A percentile compares a stretch with the other conserved stretches of the same genome.
phyloP scores from a whole-genome alignment of 1,140 invertebrate species.

The Heliconius melpomene region DNA sequence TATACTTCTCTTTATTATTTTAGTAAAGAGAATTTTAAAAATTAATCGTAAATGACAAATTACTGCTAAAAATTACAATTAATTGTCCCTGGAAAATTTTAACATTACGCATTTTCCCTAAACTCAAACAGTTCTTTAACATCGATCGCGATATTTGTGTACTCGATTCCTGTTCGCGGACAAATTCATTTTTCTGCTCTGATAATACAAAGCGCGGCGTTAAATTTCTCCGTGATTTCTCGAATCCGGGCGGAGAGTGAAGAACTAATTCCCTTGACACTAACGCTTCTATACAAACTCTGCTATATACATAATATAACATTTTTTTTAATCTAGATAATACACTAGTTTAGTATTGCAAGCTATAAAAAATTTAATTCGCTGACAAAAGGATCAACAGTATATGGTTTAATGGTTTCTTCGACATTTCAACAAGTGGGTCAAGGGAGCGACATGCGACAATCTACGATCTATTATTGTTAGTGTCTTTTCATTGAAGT shows the following conservation, averaged over 20 bases:
- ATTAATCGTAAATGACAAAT: too few species aligned
- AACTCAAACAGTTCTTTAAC: too few species aligned
- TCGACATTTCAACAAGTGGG: constrained; percentile 26
- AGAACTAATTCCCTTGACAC: neutral
- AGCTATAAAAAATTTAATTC: neutral
- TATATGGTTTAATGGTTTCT: constrained; percentile 24
- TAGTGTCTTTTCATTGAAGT: neutral
- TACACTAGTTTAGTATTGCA: neutral
- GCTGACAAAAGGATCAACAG: constrained; percentile 11
- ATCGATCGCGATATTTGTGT: too few species aligned
- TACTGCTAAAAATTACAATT: too few species aligned
- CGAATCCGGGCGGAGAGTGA: neutral
- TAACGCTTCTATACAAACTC: neutral
- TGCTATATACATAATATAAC: neutral
- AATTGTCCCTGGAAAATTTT: too few species aligned
- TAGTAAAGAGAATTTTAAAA: too few species aligned
- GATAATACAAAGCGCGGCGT: too few species aligned
- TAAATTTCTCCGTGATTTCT: too few species aligned
- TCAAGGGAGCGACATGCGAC: constrained; percentile 31
- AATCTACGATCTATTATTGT: constrained; percentile 12
- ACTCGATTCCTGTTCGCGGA: too few species aligned
- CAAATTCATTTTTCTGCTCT: too few species aligned
- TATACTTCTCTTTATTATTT: too few species aligned
- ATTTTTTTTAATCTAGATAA: neutral
- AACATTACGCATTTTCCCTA: too few species aligned